Evolutionary conservation across 2,113 vertebrate genomes (phyloP), one percentile per base, ranked within the genome.

Genomic region (Campylomormyrus tamandua): DNA sequence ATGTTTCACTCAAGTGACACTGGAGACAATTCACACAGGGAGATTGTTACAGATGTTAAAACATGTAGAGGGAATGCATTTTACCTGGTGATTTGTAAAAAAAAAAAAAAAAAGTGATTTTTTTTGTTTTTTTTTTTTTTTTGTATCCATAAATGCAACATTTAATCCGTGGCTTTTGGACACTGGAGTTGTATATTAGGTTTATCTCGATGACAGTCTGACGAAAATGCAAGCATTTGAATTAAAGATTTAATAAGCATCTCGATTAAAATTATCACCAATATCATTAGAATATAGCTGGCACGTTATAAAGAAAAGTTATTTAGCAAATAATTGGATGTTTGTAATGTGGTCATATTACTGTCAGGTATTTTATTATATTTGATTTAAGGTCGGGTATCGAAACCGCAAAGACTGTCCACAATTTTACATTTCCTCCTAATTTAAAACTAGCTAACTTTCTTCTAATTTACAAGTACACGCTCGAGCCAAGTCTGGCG

Each of bases 401-500:
- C 45, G 31, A 87, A 86, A 85, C 83, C 53, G 52, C 39, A 86
- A 86, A 52, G 52, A 17, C 35, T 24, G 48, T 88, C 48, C 42
- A 39, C 19, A 74, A 13, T 87, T 88, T 39, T n/a, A 89, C 24
- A 46, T 87, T 52, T 90, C 50, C 52, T 39, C 50, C 50, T 85
- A 48, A 85, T 27, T 27, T 35, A 9, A 87, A 62, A 39, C 52
- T 48, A 35, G 24, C 24, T 21, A 15, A 17, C 15, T 49, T 56
- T 56, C 66, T 27, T 3, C 27, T 50, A 27, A 49, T 91, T 90
- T 88, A n/a, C 42, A 49, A 83, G 56, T 89, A 91, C 92, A 90
- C 86, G 87, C 90, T 93, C 94, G 91, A 93, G 92, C 19, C 91
- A 92, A 92, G 91, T 89, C 90, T 87, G 89, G 87, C 89, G 87